A percentile compares a stretch with the other conserved stretches of the same genome.
These are phyloP conservation scores for Notodonta ziczac DNA, from an alignment of 2,888 invertebrate species.

Conservation along the genomic window DNA sequence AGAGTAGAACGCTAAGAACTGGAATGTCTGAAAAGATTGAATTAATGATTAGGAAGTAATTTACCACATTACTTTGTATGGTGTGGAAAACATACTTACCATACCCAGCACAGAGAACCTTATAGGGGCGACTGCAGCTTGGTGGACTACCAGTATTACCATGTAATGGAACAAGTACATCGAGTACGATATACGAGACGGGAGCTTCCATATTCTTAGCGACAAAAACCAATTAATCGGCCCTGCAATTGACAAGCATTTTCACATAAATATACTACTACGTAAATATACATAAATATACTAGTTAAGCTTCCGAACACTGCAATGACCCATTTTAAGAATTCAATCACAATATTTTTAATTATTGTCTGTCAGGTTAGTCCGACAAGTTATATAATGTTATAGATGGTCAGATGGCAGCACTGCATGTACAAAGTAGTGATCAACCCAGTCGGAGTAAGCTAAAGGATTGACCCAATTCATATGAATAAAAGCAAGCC, in stretches of 20 bases:
- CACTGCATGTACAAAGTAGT: too few relatives aligned
- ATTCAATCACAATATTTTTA: too few relatives aligned
- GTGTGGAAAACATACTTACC: conserved; percentile 15
- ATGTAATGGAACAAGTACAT: conserved; percentile 74
- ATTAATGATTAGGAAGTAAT: not conserved
- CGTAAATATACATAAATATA: too few relatives aligned
- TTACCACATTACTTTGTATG: not conserved
- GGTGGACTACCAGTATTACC: conserved; percentile 35
- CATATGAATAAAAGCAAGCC: too few relatives aligned
- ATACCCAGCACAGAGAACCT: conserved; percentile 31
- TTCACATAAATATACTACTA: too few relatives aligned
- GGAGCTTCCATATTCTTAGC: conserved; percentile 60
- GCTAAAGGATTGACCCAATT: too few relatives aligned
- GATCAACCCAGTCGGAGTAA: too few relatives aligned
- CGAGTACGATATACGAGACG: conserved; percentile 70
- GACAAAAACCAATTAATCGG: conserved; percentile 68
- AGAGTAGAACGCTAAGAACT: conserved; percentile 18
- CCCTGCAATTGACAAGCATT: conserved; percentile 41
- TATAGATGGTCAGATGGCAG: too few relatives aligned
- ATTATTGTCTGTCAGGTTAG: too few relatives aligned
- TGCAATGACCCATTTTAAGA: too few relatives aligned
- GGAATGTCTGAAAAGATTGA: conserved; percentile 19
- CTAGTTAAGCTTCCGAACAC: too few relatives aligned
- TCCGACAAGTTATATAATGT: too few relatives aligned
- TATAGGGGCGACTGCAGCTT: conserved; percentile 24